Evolutionary conservation across 2,888 invertebrate genomes (phyloP), one percentile per base, ranked within the genome.

Genomic region (Polydesmus complanatus): DNA sequence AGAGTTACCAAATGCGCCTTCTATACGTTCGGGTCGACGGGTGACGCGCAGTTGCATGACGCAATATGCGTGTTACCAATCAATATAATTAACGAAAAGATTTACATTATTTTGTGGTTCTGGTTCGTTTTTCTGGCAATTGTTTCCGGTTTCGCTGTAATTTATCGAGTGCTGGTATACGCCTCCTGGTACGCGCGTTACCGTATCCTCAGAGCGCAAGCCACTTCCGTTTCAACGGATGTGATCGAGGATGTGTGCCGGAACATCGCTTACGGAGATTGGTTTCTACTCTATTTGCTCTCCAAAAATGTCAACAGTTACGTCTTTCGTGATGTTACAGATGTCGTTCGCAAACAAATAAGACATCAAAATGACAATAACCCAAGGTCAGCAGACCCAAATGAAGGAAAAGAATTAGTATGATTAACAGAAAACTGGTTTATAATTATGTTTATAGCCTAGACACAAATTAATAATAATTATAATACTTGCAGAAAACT

Each of bases 21-120:
- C 77, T 84, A 86, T 76, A 91, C 90, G 73, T 92, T 83, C 73
- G 92, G 92, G 76, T 83, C 88, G 0, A 85, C 87, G 0, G 92
- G 92, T 0, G 80, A 84, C 1, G 82, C 92, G 61, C 88, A 92
- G 75, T 81, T 82, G 67, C 86, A 88, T 73, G 92, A 92, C 70
- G 88, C 89, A 0, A 81, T 93, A 58, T 93, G 93, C 74, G 86
- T 93, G 54, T 86, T 92, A 82, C 90, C 92, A 0, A 78, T 92
- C 56, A 93, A 93, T 75, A 84, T 92, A n/a, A n/a, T n/a, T n/a
- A n/a, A n/a, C n/a, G n/a, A n/a, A n/a, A n/a, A n/a, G n/a, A n/a
- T n/a, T n/a, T n/a, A n/a, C n/a, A n/a, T n/a, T n/a, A n/a, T n/a
- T n/a, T n/a, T n/a, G n/a, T n/a, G n/a, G n/a, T n/a, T n/a, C n/a